Conservation (phyloP, 1,140 invertebrate genomes). For the Cataglyphis hispanica region DNA sequence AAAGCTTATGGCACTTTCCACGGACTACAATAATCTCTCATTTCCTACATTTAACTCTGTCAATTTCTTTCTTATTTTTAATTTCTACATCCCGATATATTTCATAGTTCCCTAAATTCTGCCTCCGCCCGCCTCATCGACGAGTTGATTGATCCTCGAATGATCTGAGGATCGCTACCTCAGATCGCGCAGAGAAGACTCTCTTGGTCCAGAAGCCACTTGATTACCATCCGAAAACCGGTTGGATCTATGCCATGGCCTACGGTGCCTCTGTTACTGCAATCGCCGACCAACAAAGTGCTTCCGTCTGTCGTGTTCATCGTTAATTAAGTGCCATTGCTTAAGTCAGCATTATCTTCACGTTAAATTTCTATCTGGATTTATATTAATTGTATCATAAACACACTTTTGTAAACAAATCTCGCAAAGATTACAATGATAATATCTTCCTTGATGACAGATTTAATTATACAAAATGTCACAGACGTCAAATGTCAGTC, state of each 20-base stretch:
- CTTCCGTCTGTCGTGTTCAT: slow-evolving; percentile 46
- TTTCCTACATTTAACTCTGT: not conserved
- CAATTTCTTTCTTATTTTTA: not conserved
- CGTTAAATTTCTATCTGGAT: slow-evolving; percentile 8
- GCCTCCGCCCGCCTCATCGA: not conserved
- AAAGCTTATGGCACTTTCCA: not conserved
- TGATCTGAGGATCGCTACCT: slow-evolving; percentile 15
- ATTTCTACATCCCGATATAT: not conserved
- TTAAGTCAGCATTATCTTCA: slow-evolving; percentile 19
- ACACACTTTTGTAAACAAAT: not conserved
- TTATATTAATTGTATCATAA: not conserved
- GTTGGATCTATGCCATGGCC: slow-evolving; percentile 55
- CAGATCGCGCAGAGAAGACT: no score
- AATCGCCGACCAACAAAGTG: slow-evolving; percentile 26
- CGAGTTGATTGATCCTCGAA: slow-evolving; percentile 37
- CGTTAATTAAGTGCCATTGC: slow-evolving; percentile 49
- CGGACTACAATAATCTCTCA: not conserved
- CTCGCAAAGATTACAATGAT: not conserved
- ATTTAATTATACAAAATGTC: not conserved
- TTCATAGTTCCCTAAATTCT: slow-evolving; percentile 5
- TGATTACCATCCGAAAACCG: slow-evolving; percentile 61
- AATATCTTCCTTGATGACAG: not conserved
- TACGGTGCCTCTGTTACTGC: slow-evolving; percentile 46
- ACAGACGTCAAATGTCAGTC: no score
- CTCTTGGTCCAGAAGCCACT: slow-evolving; percentile 46